Base-by-base conservation (phyloP, 2,113 vertebrate genomes). In the Fregetta grallaria region DNA sequence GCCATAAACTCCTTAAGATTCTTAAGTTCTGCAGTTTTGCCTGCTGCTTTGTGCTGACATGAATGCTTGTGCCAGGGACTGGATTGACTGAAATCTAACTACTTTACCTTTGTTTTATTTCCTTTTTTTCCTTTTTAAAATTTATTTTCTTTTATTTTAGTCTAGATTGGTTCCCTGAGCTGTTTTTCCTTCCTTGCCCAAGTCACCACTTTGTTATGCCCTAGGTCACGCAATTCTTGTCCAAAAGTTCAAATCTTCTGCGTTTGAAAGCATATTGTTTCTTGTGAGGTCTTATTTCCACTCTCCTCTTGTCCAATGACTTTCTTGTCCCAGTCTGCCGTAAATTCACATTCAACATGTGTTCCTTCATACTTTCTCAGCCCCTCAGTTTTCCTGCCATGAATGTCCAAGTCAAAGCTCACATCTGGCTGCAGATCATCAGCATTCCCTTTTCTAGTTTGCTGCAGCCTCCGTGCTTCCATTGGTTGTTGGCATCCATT, bases 361-460 rank as follows among this genome's bases (percentile, higher is more conserved):
- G 34, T 38, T 92, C 9, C 56, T 84, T 85, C 16, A 7, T 87
- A 23, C 22, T 68, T 79, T 72, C 47, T 84, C 19, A 90, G 53
- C 32, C 62, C 23, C 40, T 71, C 18, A 12, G 45, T 80, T 84
- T 88, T 88, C 17, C 78, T 88, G 52, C 42, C 15, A 7, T 79
- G 49, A 45, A 52, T 90, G 85, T 84, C 32, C 10, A 53, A 88
- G 49, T 85, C 36, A 56, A 53, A 79, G 40, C 74, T 94, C 66
- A 45, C 63, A 79, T 95, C 85, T 96, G 94, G 81, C 74, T 92
- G 78, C 66, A 68, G 77, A 88, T 91, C 0, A 3, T 74, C 73
- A 82, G 70, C 66, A 70, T 94, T 96, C 66, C 66, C 13, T 90
- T 94, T 82, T 62, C 87, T 66, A 85, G 58, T 76, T 96, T 79